Base-by-base conservation (phyloP, 2,113 vertebrate species). In the Hippocampus abdominalis region DNA sequence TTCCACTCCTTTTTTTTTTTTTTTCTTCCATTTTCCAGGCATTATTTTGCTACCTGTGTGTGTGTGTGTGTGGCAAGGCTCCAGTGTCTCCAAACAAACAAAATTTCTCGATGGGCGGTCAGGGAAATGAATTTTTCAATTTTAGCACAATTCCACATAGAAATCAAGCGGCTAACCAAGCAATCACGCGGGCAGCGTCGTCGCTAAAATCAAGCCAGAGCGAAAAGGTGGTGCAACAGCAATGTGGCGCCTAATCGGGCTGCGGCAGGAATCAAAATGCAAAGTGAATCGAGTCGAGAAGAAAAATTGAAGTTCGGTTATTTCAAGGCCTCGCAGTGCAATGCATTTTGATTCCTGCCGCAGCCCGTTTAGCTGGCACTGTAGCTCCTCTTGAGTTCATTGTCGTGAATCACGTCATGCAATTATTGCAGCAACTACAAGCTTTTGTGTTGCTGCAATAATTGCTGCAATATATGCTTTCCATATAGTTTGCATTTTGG, bases 1-100 rank as follows among this genome's bases (percentile, higher is more conserved):
- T 66, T 79, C 82, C 76, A 78, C 63, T 71, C 79, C 72, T 49
- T 53, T 46, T 64, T 46, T 64, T 64, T 46, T 64, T 36, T 39
- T 39, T 16, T 61, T 62, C 10, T 56, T 56, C 20, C 15, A 15
- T 62, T 64, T 18, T 18, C 0, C n/a, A 46, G 15, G 23, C 63
- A 25, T 46, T 3, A 7, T 48, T 64, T 46, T 18, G n/a, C 15
- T 46, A 48, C 63, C 63, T 64, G 63, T 64, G 63, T 9, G 42
- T 27, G 63, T 9, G 42, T 27, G 42, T 27, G 32, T 39, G 9
- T 15, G 60, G 29, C 60, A 39, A 11, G 51, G 21, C n/a, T 21
- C 32, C 57, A 7, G 57, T 36, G 15, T 32, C 29, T 60, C 57
- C 2, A 12, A 13, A 59, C 25, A 8, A 29, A 57, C 56, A 20